phyloP scores from a whole-genome alignment of 2,797 vertebrate genomes.

The Anguilla obscura region DNA sequence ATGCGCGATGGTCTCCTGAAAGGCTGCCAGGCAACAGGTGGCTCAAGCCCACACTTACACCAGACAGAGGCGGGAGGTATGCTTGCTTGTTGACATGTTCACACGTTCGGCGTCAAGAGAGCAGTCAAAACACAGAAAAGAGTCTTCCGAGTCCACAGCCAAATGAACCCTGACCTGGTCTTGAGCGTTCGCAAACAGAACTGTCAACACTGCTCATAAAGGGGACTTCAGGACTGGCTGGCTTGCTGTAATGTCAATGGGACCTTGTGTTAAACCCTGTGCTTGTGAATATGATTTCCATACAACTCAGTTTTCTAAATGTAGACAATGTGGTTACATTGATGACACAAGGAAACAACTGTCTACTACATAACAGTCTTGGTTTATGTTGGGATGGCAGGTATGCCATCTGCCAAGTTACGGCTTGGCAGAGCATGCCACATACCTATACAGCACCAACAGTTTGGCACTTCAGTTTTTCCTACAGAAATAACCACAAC shows the following conservation, averaged over 20 bases:
- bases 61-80: not conserved
- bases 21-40: not conserved
- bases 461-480: too few species aligned
- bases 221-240: not conserved
- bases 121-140: conserved; percentile 30
- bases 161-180: conserved; percentile 10
- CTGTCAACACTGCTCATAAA: not conserved
- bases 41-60: not conserved
- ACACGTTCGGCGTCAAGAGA: not conserved
- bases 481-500: too few species aligned
- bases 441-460: too few species aligned
- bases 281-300: not conserved
- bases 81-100: not conserved
- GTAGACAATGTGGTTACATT: not conserved
- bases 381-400: too few species aligned
- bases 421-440: too few species aligned
- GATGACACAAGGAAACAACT: not conserved
- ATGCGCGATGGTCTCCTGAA: not conserved
- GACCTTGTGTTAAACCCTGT: not conserved
- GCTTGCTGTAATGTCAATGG: not conserved
- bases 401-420: too few species aligned
- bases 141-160: not conserved
- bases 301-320: not conserved
- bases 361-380: not conserved
- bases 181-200: not conserved